Evolutionary conservation across 1,140 invertebrate species (phyloP).

Genomic region (Eurosta solidaginis): DNA sequence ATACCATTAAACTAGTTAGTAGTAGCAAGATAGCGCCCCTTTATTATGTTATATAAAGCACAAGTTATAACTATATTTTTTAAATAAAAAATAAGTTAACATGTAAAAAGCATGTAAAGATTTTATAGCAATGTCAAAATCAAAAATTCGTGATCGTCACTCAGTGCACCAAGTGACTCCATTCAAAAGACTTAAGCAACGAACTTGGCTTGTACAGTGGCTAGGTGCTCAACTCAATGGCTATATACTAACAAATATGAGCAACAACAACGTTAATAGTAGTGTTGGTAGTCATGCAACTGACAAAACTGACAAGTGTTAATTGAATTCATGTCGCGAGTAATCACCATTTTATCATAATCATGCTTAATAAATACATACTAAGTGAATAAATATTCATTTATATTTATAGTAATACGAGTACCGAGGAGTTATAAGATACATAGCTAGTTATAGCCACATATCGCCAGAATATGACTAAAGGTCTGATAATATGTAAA

Average conservation of each 20-base stretch:
- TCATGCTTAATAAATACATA: conserved; percentile 43
- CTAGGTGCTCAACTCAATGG: background rate
- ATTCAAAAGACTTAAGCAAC: conserved; percentile 53
- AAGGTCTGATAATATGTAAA: conserved; percentile 27
- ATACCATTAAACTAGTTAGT: background rate
- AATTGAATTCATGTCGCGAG: conserved; percentile 60
- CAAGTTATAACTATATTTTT: background rate
- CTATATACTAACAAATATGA: background rate
- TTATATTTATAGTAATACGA: background rate
- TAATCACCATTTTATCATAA: conserved; percentile 60
- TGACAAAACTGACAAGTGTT: conserved; percentile 55
- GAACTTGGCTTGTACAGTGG: conserved; percentile 42
- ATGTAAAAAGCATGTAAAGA: conserved; percentile 9
- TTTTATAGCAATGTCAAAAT: conserved; percentile 13
- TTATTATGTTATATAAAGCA: background rate
- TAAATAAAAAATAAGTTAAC: background rate
- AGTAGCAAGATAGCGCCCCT: too few species aligned
- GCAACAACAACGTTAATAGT: background rate
- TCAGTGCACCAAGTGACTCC: conserved; percentile 20
- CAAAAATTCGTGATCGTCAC: conserved; percentile 23
- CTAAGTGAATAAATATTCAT: background rate
- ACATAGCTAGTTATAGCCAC: too few species aligned
- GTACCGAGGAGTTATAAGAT: conserved; percentile 43
- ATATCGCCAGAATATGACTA: too few species aligned
- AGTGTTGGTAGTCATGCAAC: background rate